Conservation (phyloP, 2,113 vertebrate species). For the Mus musculus region GRCm39 chr10:106727001-106727500, state of each 20-base stretch:
- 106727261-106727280: background rate
- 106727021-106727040: too few relatives aligned
- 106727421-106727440: background rate
- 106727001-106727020: too few relatives aligned
- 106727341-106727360: background rate
- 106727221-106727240: background rate
- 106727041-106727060: too few relatives aligned
- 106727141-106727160: background rate
- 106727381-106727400: background rate
- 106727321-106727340: background rate
- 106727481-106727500: background rate
- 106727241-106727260: background rate
- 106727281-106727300: background rate
- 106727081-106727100: too few relatives aligned
- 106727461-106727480: rapidly evolving
- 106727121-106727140: background rate
- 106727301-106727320: background rate
- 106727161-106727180: background rate
- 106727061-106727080: too few relatives aligned
- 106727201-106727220: background rate
- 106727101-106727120: background rate
- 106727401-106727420: background rate
- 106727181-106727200: background rate
- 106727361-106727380: background rate
- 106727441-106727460: background rate